Percentiles rank a stretch among this genome's conserved stretches.
Conservation (phyloP, 2,888 invertebrate genomes). For the Melieria picta region DNA sequence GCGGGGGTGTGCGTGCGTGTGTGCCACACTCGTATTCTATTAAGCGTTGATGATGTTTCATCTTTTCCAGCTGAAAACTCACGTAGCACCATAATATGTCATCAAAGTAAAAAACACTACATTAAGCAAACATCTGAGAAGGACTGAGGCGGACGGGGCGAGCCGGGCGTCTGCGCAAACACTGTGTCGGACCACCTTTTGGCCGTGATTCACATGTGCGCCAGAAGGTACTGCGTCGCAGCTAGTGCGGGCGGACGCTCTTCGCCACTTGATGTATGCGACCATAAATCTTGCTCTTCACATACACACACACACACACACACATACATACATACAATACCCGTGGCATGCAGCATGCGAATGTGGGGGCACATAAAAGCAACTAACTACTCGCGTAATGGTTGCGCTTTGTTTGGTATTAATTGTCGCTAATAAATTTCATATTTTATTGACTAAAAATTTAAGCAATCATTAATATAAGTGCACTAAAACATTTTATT, state of each 20-base stretch:
- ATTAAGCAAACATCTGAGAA: conserved; percentile 24
- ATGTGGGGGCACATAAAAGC: conserved; percentile 11
- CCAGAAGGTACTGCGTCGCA: no score
- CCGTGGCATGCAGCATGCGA: conserved; percentile 3
- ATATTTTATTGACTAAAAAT: conserved; percentile 28
- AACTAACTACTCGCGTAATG: no score
- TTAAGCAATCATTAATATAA: no score
- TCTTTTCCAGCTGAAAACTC: conserved; percentile 36
- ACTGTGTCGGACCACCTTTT: no score
- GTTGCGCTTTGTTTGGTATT: conserved; percentile 8
- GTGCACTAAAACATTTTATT: no score
- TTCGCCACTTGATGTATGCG: no score
- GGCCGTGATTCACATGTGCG: no score
- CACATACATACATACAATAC: neutral
- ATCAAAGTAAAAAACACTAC: conserved; percentile 30
- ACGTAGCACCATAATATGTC: conserved; percentile 42
- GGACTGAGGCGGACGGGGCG: neutral
- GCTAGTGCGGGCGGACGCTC: no score
- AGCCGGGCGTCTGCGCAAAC: no score
- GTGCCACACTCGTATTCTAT: conserved; percentile 15
- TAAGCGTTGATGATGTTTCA: conserved; percentile 40
- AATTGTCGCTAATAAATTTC: conserved; percentile 33
- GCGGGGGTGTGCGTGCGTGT: neutral
- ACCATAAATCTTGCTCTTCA: no score
- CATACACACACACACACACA: neutral